Base-by-base conservation (phyloP, 2,797 vertebrate species). In the Macroramphosus scolopax region DNA sequence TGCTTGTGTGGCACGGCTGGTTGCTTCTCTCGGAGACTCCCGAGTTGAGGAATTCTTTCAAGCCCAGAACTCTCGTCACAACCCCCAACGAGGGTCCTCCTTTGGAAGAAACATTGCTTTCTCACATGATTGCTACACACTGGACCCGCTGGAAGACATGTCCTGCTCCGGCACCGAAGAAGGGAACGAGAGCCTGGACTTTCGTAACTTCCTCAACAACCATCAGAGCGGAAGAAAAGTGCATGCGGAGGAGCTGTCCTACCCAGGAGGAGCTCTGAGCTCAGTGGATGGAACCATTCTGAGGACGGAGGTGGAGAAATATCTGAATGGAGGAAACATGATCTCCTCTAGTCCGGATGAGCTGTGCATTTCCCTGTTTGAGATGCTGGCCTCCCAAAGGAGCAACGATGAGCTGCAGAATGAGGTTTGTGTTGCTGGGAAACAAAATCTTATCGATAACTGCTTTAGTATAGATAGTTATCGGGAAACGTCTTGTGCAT, bases 371-470 rank as follows among this genome's bases (percentile, higher is more conserved):
- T 96, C 95, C 57, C 86, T 99, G 62, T 97, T 96, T 46, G 93
- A 98, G 77, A 97, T 97, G 92, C 90, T 98, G 82, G 89, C 93
- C 34, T 98, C 95, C 51, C 77, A 81, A 56, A 94, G 86, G 89
- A 98, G 89, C 45, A 91, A 92, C 1, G 95, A 98, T 61, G 95
- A 97, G 76, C 93, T 99, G 77, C 96, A 99, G 80, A 95, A 98
- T 75, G 96, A 98, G 94, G 96, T 98, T 87, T 51, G 76, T 81
- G 80, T 29, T 17, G 10, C 9, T n/a, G 17, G 16, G 10, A 36
- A 54, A 33, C 18, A 2, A n/a, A 31, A 1, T 32, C 33, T 13
- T 10, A 29, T 29, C 28, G 2, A 11, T 29, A 29, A 10, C 28
- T n/a, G n/a, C n/a, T n/a, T n/a, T n/a, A n/a, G n/a, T n/a, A n/a